Conservation (phyloP, 2,797 vertebrate species). For the Esox masquinongy region DNA sequence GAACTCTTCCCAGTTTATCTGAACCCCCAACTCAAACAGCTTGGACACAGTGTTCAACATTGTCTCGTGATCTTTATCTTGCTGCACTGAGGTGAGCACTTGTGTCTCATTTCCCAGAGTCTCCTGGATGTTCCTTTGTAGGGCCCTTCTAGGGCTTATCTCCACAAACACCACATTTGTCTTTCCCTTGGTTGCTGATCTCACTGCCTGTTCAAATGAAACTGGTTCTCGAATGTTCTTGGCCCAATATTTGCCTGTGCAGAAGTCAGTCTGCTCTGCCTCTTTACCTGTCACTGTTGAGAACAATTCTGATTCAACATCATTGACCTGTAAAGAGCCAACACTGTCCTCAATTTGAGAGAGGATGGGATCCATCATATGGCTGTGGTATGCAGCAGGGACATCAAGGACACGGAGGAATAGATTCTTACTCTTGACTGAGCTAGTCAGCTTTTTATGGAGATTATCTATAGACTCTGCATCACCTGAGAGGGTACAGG, state of each 20-base stretch:
- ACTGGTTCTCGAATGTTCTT: conserved; percentile 81
- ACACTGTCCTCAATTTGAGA: conserved; percentile 65
- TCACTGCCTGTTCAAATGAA: too few relatives aligned
- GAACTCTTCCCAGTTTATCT: conserved; percentile 75
- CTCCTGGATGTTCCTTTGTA: conserved; percentile 82
- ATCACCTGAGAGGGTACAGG: conserved; percentile 85
- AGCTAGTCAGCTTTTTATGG: conserved; percentile 62
- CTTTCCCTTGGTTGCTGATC: conserved; percentile 65
- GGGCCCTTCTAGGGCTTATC: conserved; percentile 77
- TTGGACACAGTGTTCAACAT: too few relatives aligned
- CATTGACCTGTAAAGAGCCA: conserved; percentile 63
- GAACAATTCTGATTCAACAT: conserved; percentile 71
- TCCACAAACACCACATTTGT: conserved; percentile 79
- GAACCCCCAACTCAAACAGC: conserved; percentile 78
- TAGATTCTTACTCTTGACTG: conserved; percentile 67
- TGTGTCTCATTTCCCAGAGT: conserved; percentile 73
- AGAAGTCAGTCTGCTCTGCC: conserved; percentile 73
- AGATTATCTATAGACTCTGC: conserved; percentile 68
- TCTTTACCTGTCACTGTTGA: conserved; percentile 80
- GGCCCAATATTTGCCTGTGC: conserved; percentile 80
- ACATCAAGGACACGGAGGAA: conserved; percentile 81
- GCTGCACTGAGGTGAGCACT: too few relatives aligned
- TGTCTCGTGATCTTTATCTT: too few relatives aligned
- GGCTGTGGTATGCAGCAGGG: conserved; percentile 84
- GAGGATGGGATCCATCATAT: conserved; percentile 84